phyloP scores from a whole-genome alignment of 2,888 invertebrate species.

The Halocaridina rubra region DNA sequence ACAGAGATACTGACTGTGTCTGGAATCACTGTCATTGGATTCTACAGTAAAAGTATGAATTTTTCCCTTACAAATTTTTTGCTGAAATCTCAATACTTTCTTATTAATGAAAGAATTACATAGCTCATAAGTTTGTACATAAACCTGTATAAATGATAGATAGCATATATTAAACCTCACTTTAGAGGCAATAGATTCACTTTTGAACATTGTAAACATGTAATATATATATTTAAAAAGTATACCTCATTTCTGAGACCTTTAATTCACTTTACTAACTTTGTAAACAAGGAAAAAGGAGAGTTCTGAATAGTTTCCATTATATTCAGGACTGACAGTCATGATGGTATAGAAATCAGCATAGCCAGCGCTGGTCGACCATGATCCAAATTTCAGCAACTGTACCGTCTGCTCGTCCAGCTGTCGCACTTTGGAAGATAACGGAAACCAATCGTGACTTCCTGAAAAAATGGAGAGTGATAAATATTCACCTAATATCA shows the following conservation, averaged over 20 bases:
- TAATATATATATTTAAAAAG: not conserved
- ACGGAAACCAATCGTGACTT: conserved; percentile 38
- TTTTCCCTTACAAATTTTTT: too few species aligned
- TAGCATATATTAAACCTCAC: not conserved
- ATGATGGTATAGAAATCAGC: conserved; percentile 44
- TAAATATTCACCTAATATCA: not conserved
- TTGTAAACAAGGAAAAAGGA: conserved; percentile 33
- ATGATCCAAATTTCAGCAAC: conserved; percentile 40
- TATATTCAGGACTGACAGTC: conserved; percentile 35
- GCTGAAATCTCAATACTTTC: not conserved
- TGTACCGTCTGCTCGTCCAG: conserved; percentile 4
- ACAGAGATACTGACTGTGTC: too few species aligned
- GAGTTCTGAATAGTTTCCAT: conserved; percentile 1
- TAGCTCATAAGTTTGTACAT: not conserved
- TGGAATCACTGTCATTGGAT: too few species aligned
- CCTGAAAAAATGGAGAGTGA: not conserved
- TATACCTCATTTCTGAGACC: not conserved
- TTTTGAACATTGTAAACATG: not conserved
- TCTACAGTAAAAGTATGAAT: too few species aligned
- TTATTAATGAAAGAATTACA: not conserved
- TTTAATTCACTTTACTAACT: not conserved
- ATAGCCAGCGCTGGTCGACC: conserved; percentile 35
- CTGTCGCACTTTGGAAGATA: conserved; percentile 26
- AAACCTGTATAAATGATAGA: too few species aligned
- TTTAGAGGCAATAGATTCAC: not conserved